Evolutionary conservation across 2,888 invertebrate species (phyloP).

Genomic region (Phyllotreta striolata): DNA sequence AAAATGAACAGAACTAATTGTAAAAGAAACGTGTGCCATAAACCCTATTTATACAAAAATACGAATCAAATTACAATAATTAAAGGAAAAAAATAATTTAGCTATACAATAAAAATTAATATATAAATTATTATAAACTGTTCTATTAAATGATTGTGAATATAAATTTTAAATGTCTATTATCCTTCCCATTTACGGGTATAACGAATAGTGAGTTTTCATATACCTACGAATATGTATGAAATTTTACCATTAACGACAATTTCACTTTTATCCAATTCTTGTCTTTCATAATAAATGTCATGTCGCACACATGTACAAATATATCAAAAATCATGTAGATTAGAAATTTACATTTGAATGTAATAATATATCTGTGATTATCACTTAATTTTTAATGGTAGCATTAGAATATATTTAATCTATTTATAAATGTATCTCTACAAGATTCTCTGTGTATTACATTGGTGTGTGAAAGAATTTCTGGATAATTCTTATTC

Average conservation of each 20-base stretch:
- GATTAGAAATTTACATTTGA: slow-evolving; percentile 28
- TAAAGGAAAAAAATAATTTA: no score
- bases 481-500: slow-evolving; percentile 6
- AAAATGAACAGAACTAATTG: no score
- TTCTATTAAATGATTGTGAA: no score
- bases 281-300: slow-evolving; percentile 31
- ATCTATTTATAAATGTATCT: slow-evolving; percentile 40
- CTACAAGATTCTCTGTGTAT: slow-evolving; percentile 37
- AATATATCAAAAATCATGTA: slow-evolving; percentile 39
- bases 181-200: not conserved
- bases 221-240: not conserved
- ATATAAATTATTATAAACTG: no score
- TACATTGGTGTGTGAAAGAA: slow-evolving; percentile 26
- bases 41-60: no score
- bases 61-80: no score
- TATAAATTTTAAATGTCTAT: no score
- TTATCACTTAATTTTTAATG: slow-evolving; percentile 47
- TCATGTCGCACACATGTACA: slow-evolving; percentile 38
- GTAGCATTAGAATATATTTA: slow-evolving; percentile 39
- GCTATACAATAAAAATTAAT: no score
- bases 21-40: no score
- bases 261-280: slow-evolving; percentile 17
- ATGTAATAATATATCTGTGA: slow-evolving; percentile 37
- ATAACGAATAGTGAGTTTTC: not conserved
- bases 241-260: slow-evolving; percentile 20